phyloP scores from a whole-genome alignment of 2,797 vertebrate species.

The Sus cebifrons region DNA sequence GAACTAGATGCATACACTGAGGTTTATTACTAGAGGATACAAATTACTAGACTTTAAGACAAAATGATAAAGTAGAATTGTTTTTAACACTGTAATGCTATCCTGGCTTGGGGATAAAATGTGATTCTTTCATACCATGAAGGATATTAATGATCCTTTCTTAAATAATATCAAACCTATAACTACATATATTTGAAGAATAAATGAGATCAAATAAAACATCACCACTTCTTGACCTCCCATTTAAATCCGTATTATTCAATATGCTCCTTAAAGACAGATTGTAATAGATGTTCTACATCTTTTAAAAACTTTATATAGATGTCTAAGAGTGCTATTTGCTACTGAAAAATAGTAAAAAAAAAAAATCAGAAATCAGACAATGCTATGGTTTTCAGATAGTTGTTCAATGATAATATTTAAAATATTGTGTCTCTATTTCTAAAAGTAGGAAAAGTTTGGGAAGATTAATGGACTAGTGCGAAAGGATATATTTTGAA shows the following conservation, averaged over 20 bases:
- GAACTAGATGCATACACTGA: neutral
- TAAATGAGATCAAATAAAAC: neutral
- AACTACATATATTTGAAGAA: neutral
- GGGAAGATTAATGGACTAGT: neutral
- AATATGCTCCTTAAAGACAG: neutral
- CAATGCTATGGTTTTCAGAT: neutral
- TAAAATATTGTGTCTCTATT: neutral
- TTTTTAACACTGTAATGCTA: conserved; percentile 1
- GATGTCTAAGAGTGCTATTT: neutral
- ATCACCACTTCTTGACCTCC: neutral
- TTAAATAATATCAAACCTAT: neutral
- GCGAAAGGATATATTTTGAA: neutral
- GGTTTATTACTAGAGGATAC: neutral
- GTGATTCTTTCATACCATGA: neutral
- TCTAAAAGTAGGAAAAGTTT: neutral
- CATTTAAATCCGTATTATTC: neutral
- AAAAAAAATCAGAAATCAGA: neutral
- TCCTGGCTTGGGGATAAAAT: neutral
- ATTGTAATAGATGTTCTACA: neutral
- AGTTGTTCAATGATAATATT: neutral
- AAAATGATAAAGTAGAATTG: neutral
- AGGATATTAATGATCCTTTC: neutral
- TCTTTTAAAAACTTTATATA: neutral
- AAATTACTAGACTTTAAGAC: neutral
- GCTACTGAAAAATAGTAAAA: neutral